A percentile compares a stretch with the other conserved stretches of the same genome.
Conservation (phyloP, 2,888 invertebrate genomes). For the Brachyopa scutellaris region DNA sequence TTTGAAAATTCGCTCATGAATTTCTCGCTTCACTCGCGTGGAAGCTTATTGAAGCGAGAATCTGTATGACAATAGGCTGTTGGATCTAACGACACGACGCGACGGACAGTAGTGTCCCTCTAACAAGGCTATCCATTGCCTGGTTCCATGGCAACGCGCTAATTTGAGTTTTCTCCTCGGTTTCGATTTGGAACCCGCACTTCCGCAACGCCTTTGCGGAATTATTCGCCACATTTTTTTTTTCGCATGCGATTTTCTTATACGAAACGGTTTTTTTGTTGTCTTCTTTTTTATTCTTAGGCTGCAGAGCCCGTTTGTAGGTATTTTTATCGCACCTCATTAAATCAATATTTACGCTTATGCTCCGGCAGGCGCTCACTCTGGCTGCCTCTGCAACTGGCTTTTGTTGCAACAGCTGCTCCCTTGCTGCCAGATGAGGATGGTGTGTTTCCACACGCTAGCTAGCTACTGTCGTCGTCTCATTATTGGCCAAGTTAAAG, state of each 20-base stretch:
- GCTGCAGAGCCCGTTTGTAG: constrained; percentile 56
- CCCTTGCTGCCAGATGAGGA: constrained; percentile 41
- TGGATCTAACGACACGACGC: constrained; percentile 41
- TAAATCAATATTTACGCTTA: constrained; percentile 78
- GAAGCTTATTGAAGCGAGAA: constrained; percentile 51
- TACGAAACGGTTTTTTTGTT: neutral
- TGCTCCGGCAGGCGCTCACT: constrained; percentile 70
- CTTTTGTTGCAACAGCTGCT: constrained; percentile 44
- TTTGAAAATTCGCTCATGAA: constrained; percentile 66
- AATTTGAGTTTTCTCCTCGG: constrained; percentile 60
- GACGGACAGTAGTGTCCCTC: constrained; percentile 1
- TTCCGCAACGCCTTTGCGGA: constrained; percentile 71
- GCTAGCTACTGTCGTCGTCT: constrained; percentile 66
- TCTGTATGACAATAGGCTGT: constrained; percentile 52
- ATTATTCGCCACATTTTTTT: constrained; percentile 54
- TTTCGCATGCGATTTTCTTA: constrained; percentile 23
- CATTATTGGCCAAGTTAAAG: constrained; percentile 68
- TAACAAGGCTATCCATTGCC: constrained; percentile 48
- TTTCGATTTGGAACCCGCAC: constrained; percentile 41
- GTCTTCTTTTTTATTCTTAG: neutral
- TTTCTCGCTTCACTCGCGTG: constrained; percentile 56
- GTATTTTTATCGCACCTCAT: constrained; percentile 78
- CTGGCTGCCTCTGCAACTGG: neutral
- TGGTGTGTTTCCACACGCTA: constrained; percentile 53
- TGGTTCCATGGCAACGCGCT: constrained; percentile 45